phyloP scores from a whole-genome alignment of 2,797 vertebrate genomes.

The Rhinoraja longicauda region DNA sequence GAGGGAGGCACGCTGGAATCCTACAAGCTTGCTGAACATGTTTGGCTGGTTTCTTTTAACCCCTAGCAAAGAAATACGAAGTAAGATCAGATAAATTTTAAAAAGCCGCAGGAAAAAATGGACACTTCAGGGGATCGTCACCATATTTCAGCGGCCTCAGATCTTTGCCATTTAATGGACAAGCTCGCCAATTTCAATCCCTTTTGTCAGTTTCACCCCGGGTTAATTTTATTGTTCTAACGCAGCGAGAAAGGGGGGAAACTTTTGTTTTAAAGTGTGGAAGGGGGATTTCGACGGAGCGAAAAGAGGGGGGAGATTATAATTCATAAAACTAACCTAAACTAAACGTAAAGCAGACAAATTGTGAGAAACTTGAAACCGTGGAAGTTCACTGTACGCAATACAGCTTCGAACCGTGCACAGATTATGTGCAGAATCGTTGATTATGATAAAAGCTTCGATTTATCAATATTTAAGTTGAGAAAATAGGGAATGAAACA shows the following conservation, averaged over 20 bases:
- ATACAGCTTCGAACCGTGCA: not conserved
- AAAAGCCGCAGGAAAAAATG: constrained; percentile 46
- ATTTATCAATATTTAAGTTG: constrained; percentile 29
- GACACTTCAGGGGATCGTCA: constrained; percentile 61
- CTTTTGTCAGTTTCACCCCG: constrained; percentile 65
- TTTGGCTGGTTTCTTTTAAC: constrained; percentile 51
- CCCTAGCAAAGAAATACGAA: constrained; percentile 41
- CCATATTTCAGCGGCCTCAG: constrained; percentile 57
- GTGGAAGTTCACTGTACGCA: constrained; percentile 20
- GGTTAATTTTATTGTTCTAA: constrained; percentile 69
- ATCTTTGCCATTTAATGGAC: constrained; percentile 59
- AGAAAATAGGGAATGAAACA: constrained; percentile 59
- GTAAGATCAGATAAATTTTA: constrained; percentile 49
- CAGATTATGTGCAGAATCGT: not conserved
- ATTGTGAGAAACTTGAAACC: too few relatives aligned
- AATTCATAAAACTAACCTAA: constrained; percentile 13
- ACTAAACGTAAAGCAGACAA: not conserved
- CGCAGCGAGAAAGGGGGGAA: constrained; percentile 63
- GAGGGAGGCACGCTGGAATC: constrained; percentile 18
- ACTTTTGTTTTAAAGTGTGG: constrained; percentile 56
- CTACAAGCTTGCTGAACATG: constrained; percentile 54
- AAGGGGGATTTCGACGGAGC: not conserved
- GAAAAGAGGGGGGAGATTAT: not conserved
- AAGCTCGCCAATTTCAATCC: constrained; percentile 59
- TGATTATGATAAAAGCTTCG: not conserved